Conservation (phyloP, 1,140 invertebrate genomes). For the Temnothorax longispinosus region DNA sequence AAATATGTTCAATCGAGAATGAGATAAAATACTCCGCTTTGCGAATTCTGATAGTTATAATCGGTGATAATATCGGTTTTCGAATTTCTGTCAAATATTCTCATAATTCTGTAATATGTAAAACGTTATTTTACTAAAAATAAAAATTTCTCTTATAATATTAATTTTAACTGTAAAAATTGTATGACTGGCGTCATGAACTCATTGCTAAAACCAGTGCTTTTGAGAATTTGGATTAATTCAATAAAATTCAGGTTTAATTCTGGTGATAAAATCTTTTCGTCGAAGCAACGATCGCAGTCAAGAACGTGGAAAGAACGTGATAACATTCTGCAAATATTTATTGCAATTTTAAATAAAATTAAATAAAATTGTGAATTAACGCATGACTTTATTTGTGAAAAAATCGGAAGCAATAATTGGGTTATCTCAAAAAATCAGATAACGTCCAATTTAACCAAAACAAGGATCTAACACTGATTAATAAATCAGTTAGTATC, state of each 20-base stretch:
- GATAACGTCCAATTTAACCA: too few relatives aligned
- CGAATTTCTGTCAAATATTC: neutral
- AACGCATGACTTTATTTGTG: too few relatives aligned
- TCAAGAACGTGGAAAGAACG: too few relatives aligned
- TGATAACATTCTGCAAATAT: too few relatives aligned
- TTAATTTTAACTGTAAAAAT: neutral
- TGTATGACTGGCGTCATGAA: neutral
- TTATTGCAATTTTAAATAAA: too few relatives aligned
- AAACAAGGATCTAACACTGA: too few relatives aligned
- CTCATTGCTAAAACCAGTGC: neutral
- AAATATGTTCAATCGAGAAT: neutral
- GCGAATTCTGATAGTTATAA: neutral
- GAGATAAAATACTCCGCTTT: neutral
- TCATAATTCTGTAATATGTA: neutral
- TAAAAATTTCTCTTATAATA: neutral
- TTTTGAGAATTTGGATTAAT: neutral
- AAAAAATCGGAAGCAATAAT: too few relatives aligned
- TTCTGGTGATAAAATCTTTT: neutral
- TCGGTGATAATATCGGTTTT: neutral
- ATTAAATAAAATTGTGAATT: too few relatives aligned
- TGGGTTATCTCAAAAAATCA: too few relatives aligned
- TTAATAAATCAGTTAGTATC: too few relatives aligned
- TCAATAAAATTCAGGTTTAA: neutral
- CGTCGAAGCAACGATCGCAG: too few relatives aligned
- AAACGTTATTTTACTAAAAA: neutral